Evolutionary conservation across 2,113 vertebrate genomes (phyloP), one percentile per base, ranked within the genome.

Genomic region (Eurypyga helias): DNA sequence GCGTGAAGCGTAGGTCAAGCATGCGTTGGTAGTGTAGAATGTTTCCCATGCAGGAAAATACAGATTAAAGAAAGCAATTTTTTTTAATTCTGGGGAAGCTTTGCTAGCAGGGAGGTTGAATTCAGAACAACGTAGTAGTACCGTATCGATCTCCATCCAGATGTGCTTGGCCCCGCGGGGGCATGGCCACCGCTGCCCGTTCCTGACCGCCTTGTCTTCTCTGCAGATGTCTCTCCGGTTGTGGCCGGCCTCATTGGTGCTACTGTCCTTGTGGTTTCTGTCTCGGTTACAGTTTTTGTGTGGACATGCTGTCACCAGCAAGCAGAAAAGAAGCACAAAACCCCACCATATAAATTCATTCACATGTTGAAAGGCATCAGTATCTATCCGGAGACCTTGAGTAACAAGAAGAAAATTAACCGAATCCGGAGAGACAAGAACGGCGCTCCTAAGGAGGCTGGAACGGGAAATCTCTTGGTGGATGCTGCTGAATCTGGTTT

Each of bases 331-430:
- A 96, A 98, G 87, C 96, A 98, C 26, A 99, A 98, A 83, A 98
- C 94, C 70, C 99, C 99, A 0, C 99, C 99, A 0, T 99, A 99
- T 97, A 99, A 99, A 97, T 99, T 99, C 97, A 99, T 99, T 67
- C 99, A 99, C 97, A 99, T 99, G 99, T 96, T 99, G 82, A 99
- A 99, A 96, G 99, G 99, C 82, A 99, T 99, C 98, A 99, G 99
- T 93, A 99, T 99, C 96, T 99, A 99, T 93, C 99, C 99, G 8
- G 99, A 99, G 97, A 98, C 99, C 43, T 98, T 99, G 90, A 99
- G 98, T 96, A 98, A 99, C 98, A 99, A 98, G 97, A 99, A 99
- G 97, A 98, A 99, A 89, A 99, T 99, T 17, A 98, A 99, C 31
- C 98, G 98, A 1, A 89, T 98, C 41, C 96, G 97, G 72, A 97